phyloP scores from a whole-genome alignment of 2,113 vertebrate species.

The Archocentrus centrarchus region DNA sequence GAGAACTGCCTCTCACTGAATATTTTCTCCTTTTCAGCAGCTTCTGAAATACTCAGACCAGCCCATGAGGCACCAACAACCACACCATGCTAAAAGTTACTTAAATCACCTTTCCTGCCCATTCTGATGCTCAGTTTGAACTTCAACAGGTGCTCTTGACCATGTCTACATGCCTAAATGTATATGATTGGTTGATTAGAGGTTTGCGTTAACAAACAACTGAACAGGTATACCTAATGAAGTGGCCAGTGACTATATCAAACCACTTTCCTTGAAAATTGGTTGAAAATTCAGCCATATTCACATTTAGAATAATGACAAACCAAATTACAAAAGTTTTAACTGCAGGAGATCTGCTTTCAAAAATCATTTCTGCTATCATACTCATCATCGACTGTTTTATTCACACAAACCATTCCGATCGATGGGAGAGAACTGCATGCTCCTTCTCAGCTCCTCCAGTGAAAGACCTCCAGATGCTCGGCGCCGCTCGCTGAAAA shows the following conservation, averaged over 20 bases:
- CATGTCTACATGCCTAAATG: rapidly evolving
- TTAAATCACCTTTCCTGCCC: not conserved
- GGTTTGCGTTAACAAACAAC: rapidly evolving
- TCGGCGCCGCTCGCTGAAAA: slow-evolving; percentile 79
- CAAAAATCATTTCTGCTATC: not conserved
- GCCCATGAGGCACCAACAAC: not conserved
- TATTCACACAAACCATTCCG: slow-evolving; percentile 85
- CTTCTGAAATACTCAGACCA: not conserved
- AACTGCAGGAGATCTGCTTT: not conserved
- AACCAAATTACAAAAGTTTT: not conserved
- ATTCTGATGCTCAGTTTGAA: not conserved
- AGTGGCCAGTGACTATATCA: not conserved
- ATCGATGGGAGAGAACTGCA: slow-evolving; percentile 88
- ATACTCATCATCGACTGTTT: not conserved
- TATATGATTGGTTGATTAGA: not conserved
- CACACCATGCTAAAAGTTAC: not conserved
- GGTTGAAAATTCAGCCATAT: not conserved
- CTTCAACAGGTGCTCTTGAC: not conserved
- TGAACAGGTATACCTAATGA: not conserved
- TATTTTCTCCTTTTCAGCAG: not conserved
- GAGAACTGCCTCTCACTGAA: not conserved
- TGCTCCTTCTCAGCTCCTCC: slow-evolving; percentile 88
- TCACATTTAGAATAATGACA: not conserved
- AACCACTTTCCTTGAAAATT: rapidly evolving
- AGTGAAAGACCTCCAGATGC: slow-evolving; percentile 85